phyloP scores from a whole-genome alignment of 1,140 invertebrate genomes.

The Apocrypta bakeri region DNA sequence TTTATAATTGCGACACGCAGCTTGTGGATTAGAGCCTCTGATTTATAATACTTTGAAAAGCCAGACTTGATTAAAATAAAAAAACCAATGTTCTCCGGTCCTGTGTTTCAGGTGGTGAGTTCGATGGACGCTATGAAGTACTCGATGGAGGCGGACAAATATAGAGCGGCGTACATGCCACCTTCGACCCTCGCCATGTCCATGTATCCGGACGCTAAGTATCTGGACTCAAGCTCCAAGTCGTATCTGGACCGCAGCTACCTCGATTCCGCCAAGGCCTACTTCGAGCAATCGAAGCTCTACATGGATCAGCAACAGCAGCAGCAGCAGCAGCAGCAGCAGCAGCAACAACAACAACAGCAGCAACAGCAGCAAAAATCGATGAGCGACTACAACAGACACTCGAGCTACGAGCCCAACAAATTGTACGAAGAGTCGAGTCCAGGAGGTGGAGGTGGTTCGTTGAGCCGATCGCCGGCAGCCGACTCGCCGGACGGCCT shows the following conservation, averaged over 20 bases:
- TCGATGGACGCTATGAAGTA: constrained; percentile 88
- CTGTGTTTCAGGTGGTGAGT: constrained; percentile 70
- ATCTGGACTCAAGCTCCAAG: constrained; percentile 78
- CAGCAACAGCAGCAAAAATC: constrained; percentile 16
- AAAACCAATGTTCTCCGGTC: neutral
- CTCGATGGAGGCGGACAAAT: constrained; percentile 85
- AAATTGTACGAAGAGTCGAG: constrained; percentile 82
- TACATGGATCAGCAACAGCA: constrained; percentile 83
- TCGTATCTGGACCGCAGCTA: constrained; percentile 82
- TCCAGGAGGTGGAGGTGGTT: constrained; percentile 73
- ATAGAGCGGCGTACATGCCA: constrained; percentile 81
- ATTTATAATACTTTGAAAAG: neutral
- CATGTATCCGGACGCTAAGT: constrained; percentile 82
- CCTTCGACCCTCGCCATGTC: constrained; percentile 78
- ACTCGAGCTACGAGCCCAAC: constrained; percentile 69
- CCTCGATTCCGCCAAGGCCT: constrained; percentile 84
- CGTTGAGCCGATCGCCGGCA: constrained; percentile 74
- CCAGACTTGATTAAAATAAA: no score
- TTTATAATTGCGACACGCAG: constrained; percentile 10
- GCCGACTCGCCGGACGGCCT: constrained; percentile 78
- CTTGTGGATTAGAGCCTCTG: neutral
- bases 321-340: constrained; percentile 35
- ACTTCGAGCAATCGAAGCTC: constrained; percentile 84
- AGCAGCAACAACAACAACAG: constrained; percentile 10
- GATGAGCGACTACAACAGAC: constrained; percentile 72